Evolutionary conservation across 2,113 vertebrate genomes (phyloP), one percentile per base, ranked within the genome.

Genomic region (Opisthocomus hoazin): DNA sequence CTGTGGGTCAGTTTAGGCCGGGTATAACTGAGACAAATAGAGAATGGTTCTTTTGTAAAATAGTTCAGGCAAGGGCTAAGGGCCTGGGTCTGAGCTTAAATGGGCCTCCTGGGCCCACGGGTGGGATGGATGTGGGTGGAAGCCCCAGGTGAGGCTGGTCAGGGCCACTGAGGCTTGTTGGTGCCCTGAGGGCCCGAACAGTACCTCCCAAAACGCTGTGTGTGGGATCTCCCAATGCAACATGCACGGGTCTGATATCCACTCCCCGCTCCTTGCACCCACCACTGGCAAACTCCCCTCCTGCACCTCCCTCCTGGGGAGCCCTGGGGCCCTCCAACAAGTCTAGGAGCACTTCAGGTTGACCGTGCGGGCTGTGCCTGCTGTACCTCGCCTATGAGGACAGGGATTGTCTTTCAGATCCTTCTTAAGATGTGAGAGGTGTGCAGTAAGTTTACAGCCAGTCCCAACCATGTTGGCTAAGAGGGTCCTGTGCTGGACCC

Each of bases 301-400:
- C 10, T 7, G 50, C 9, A 22, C 9, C 20, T 39, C 24, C 11
- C 6, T 53, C 39, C 53, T 10, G 39, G 24, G 74, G 60, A 64
- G 46, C 46, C 41, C 74, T 37, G 26, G 24, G 27, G 17, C n/a
- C 26, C 39, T 70, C 36, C 34, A 70, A 57, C 23, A 65, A 60
- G 8, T 27, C 24, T 71, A 53, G 18, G 22, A 77, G 34, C 34
- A 54, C 21, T 36, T 65, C 30, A 73, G 51, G 30, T 20, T 41
- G 58, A 41, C 9, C 4, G 12, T n/a, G 39, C 20, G 4, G 5
- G 27, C n/a, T 71, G 34, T 37, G 43, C 30, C 32, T 70, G 27
- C n/a, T 71, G 34, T 37, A 50, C 30, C 32, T 70, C 5, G 1
- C 37, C 29, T 53, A 20, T 0, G 1, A 48, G 26, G n/a, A 65